Evolutionary conservation across 2,888 invertebrate species (phyloP), one percentile per base, ranked within the genome.

Genomic region (Lepidochrysops patricia): DNA sequence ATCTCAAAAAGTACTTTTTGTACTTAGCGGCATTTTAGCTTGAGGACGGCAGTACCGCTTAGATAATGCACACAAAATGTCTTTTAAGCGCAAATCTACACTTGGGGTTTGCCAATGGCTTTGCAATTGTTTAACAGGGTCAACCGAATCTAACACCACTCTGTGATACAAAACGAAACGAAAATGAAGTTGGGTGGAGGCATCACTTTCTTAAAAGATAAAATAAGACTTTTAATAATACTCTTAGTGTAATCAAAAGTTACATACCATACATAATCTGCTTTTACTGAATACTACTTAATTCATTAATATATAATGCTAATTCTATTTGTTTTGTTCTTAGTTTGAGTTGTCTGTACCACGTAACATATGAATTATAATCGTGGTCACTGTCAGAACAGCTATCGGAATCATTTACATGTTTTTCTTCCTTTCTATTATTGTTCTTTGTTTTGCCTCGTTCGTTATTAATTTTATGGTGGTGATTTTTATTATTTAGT

Each of bases 301-400:
- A 64, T 70, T 84, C 84, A 61, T 82, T 70, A 54, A 84, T 71
- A 62, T 85, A 88, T 9, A 80, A 35, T 32, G 72, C 64, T 62
- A 74, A 67, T 72, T 82, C 82, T 57, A 88, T 70, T 66, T 77
- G 74, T 64, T 75, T 72, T 49, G 73, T 72, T 57, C 72, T 73
- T 37, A 67, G 60, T 73, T 82, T 82, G 54, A 88, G 67, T 59
- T 79, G 70, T 12, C 72, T 77, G 61, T 80, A 84, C 88, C 88
- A 88, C 60, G 70, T 57, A 43, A 32, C 58, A 34, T 68, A 65
- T n/a, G 32, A 49, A 25, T 59, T 58, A 34, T 23, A 25, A 26
- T 34, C n/a, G 29, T 7, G 32, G 25, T 6, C 12, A 19, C 7
- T 32, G 25, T 13, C 23, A 49, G 26, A 29, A 49, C 34, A 13